Percentiles rank a stretch among this genome's conserved stretches.
phyloP scores from a whole-genome alignment of 2,888 invertebrate species.

The Monoplex corrugatus region DNA sequence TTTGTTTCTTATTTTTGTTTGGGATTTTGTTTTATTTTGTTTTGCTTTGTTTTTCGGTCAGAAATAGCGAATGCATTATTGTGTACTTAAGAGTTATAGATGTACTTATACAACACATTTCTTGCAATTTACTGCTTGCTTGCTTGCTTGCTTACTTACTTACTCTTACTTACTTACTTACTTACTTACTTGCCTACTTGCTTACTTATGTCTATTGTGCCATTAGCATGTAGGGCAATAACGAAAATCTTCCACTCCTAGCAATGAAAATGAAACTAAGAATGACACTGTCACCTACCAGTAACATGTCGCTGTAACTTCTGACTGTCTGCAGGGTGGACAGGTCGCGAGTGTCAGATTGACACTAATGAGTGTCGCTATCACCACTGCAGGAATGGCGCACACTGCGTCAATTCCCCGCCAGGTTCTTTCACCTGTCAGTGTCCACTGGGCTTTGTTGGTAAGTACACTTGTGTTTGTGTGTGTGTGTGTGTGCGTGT shows the following conservation, averaged over 20 bases:
- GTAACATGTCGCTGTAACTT: not conserved
- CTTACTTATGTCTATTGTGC: not conserved
- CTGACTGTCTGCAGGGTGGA: constrained; percentile 16
- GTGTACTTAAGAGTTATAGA: too few species aligned
- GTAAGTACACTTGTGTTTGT: constrained; percentile 5
- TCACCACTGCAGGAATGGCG: constrained; percentile 50
- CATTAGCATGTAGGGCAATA: not conserved
- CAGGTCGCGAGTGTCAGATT: constrained; percentile 67
- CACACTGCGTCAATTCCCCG: constrained; percentile 47
- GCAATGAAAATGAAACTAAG: not conserved
- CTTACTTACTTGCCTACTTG: not conserved
- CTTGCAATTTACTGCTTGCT: too few species aligned
- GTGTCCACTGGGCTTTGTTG: constrained; percentile 45
- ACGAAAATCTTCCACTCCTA: not conserved
- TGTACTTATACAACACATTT: too few species aligned
- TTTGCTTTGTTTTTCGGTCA: too few species aligned
- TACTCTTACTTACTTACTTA: too few species aligned
- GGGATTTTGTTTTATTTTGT: too few species aligned
- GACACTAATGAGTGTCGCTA: constrained; percentile 64
- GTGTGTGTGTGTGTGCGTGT: not conserved
- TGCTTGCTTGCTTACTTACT: too few species aligned
- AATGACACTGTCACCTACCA: not conserved
- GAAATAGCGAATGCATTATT: too few species aligned
- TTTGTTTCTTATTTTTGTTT: too few species aligned
- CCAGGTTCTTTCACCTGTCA: constrained; percentile 53